Conservation (phyloP, 2,888 invertebrate genomes). For the Escarpia spicata region DNA sequence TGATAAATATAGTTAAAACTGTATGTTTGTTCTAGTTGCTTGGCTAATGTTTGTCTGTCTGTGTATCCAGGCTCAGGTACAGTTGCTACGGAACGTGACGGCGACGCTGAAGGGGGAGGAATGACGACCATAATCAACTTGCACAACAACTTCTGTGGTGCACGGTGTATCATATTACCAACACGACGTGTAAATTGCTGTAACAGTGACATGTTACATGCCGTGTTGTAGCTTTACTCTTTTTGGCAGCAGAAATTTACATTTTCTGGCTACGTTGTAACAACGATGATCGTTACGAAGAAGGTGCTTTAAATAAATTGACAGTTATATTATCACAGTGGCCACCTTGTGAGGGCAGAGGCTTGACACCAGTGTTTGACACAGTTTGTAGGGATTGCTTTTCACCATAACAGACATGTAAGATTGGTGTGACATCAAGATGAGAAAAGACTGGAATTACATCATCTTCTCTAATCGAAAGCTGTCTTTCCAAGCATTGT, state of each 20-base stretch:
- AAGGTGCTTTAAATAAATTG: conserved; percentile 5
- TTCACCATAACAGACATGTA: background rate
- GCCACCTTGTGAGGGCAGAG: background rate
- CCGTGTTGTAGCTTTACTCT: background rate
- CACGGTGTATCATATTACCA: background rate
- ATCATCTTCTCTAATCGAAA: background rate
- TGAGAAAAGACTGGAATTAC: background rate
- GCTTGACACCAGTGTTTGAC: background rate
- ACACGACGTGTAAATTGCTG: background rate
- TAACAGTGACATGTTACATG: background rate
- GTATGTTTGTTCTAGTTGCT: background rate
- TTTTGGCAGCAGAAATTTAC: background rate
- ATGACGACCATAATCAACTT: background rate
- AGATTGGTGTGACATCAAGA: background rate
- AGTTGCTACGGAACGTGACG: conserved; percentile 68
- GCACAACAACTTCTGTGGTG: background rate
- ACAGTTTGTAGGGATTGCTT: background rate
- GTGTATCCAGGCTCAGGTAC: conserved; percentile 67
- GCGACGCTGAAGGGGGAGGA: conserved; percentile 64
- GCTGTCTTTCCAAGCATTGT: background rate
- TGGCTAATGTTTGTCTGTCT: background rate
- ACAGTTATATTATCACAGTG: background rate
- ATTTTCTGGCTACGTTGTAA: background rate
- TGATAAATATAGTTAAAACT: background rate
- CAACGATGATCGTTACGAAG: background rate